phyloP scores from a whole-genome alignment of 2,113 vertebrate genomes.

The Semicossyphus pulcher region DNA sequence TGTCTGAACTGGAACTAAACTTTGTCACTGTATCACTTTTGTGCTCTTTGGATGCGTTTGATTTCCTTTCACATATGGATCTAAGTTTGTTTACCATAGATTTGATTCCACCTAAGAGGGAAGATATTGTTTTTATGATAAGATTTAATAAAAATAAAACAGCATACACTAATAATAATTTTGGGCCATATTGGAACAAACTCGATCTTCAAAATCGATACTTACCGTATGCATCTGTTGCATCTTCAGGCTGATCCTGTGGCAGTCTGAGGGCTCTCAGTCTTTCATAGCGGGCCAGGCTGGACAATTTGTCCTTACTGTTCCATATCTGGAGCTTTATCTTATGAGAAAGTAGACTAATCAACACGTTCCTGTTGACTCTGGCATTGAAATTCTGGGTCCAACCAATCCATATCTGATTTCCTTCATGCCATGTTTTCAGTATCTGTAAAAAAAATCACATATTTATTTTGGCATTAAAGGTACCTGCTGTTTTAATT shows the following conservation, averaged over 20 bases:
- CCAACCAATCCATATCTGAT: constrained; percentile 87
- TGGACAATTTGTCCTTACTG: constrained; percentile 78
- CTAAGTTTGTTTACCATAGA: constrained; percentile 75
- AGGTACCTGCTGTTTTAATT: background rate
- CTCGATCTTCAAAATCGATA: constrained; percentile 7
- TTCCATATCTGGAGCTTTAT: constrained; percentile 85
- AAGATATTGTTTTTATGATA: background rate
- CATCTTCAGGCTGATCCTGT: constrained; percentile 31
- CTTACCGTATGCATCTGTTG: constrained; percentile 43
- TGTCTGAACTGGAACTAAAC: constrained; percentile 8
- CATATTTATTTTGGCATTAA: background rate
- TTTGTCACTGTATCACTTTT: background rate
- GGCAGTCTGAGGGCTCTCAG: constrained; percentile 63
- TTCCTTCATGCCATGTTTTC: constrained; percentile 83
- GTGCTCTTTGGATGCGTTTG: constrained; percentile 30
- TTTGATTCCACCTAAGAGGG: constrained; percentile 73
- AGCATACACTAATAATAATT: background rate
- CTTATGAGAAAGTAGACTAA: constrained; percentile 84
- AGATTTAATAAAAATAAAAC: background rate
- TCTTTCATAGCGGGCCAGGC: constrained; percentile 73
- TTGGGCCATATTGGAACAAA: background rate
- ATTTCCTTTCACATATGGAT: constrained; percentile 50
- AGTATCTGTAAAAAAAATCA: constrained; percentile 68
- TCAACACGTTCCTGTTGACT: constrained; percentile 82
- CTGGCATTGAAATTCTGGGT: constrained; percentile 74